Percentiles rank a stretch among this genome's conserved stretches.
Conservation (phyloP, 53 echinoderm and acorn worm species). For the Hippasteria phrygiana region DNA sequence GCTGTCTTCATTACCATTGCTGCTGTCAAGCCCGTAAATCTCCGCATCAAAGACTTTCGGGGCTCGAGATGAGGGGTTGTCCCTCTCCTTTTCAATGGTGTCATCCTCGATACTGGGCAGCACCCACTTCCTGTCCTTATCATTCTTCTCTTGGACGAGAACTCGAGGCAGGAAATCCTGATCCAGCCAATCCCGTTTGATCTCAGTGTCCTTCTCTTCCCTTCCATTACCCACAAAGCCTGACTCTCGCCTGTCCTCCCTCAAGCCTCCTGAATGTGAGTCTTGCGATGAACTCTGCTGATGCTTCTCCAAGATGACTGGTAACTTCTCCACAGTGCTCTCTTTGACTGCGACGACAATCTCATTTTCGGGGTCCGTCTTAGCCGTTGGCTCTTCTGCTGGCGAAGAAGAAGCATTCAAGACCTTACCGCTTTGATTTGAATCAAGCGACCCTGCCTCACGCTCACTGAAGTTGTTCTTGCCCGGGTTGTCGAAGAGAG, state of each 20-base stretch:
- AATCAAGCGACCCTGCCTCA: background rate
- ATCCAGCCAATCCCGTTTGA: background rate
- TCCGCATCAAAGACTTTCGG: background rate
- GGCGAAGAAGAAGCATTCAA: conserved; percentile 9
- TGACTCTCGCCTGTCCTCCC: background rate
- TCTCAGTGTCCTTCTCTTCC: background rate
- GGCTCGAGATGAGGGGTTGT: background rate
- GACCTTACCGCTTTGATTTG: background rate
- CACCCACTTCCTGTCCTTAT: background rate
- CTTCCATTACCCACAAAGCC: conserved; percentile 1
- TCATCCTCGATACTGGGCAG: conserved; percentile 32
- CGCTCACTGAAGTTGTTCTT: background rate
- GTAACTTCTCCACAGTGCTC: conserved; percentile 17
- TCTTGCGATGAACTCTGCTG: conserved; percentile 11
- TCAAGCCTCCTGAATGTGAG: background rate
- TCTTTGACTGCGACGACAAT: conserved; percentile 17
- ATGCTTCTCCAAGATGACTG: conserved; percentile 24
- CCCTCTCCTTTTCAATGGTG: conserved; percentile 13
- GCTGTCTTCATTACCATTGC: too few species aligned
- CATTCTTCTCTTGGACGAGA: background rate
- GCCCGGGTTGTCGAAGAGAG: conserved; percentile 38
- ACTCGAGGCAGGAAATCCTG: background rate
- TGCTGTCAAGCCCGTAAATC: conserved; percentile 17
- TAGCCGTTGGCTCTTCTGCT: background rate
- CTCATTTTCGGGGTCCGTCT: background rate